Base-by-base conservation (phyloP, 2,888 invertebrate genomes). In the Cantharis lateralis region DNA sequence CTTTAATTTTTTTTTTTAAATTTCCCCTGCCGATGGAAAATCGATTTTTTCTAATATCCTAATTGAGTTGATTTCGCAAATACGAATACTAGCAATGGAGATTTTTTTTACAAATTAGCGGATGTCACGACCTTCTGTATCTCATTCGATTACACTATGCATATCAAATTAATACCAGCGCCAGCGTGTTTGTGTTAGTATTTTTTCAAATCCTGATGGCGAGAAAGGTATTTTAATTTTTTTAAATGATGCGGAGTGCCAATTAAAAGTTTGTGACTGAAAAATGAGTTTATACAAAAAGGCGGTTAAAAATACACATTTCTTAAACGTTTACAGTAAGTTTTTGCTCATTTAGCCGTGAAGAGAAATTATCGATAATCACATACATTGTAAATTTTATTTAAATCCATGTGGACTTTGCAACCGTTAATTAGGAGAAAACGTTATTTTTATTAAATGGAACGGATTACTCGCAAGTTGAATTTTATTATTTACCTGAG, bases 201-300 rank as follows among this genome's bases (percentile, higher is more conserved):
- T 32, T 74, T 74, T n/a, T 61, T 66, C 18, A 68, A 74, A 77
- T 63, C 69, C 66, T 70, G 70, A n/a, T 72, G 64, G 16, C 62
- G 61, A 68, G 32, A 64, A 77, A 71, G 71, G 64, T 71, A 73
- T 71, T 66, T 32, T 4, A 66, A 20, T 20, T 66, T n/a, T 16
- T 20, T 13, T 9, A n/a, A 20, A 66, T 66, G 64, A 18, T 64
- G n/a, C 24, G 13, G 13, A 48, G 48, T 48, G 18, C 24, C 10
- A 9, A 64, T 20, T 20, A 64, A 64, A 63, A 63, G 11, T 63
- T 63, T 63, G 63, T 18, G 15, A 24, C 62, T 15, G n/a, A 48
- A 83, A 79, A 78, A 87, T 87, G 87, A 87, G 86, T 82, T 81
- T 87, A 24, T 86, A 87, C 78, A 87, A 86, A 80, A 85, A 85